A percentile compares a stretch with the other conserved stretches of the same genome.
These are phyloP conservation scores for Glyphotaelius pellucidus DNA, from an alignment of 2,888 invertebrate species.

Conservation along the genomic window DNA sequence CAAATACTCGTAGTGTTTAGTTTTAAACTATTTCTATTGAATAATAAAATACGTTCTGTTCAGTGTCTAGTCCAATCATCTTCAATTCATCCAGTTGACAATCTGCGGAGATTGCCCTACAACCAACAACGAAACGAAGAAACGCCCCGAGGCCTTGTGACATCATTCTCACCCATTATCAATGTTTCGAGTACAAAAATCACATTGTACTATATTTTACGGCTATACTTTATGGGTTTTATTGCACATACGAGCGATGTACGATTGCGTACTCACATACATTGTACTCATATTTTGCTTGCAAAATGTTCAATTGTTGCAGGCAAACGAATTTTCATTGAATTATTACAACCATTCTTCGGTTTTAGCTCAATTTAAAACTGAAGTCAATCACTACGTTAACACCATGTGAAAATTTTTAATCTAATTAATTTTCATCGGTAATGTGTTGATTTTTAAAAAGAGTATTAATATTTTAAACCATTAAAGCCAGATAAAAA, in stretches of 20 bases:
- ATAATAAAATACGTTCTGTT: neutral
- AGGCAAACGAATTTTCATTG: neutral
- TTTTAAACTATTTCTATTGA: neutral
- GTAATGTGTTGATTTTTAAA: neutral
- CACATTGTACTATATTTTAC: neutral
- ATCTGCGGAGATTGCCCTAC: conserved; percentile 39
- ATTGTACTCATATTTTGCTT: neutral
- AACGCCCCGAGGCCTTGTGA: conserved; percentile 20
- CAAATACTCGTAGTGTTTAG: neutral
- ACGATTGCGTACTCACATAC: neutral
- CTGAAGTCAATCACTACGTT: neutral
- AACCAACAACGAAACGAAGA: neutral
- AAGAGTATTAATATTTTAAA: neutral
- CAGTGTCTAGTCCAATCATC: neutral
- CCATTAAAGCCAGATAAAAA: neutral
- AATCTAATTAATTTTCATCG: neutral
- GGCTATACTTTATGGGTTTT: neutral
- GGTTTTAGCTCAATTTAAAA: neutral
- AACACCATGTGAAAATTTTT: neutral
- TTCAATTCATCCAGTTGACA: conserved; percentile 21
- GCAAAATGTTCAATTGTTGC: neutral
- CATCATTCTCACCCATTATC: neutral
- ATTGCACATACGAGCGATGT: neutral
- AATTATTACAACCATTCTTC: neutral
- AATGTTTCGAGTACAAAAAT: neutral